A percentile compares a stretch with the other conserved stretches of the same genome.
Conservation (phyloP, 2,797 vertebrate genomes). For the Typhlichthys subterraneus region DNA sequence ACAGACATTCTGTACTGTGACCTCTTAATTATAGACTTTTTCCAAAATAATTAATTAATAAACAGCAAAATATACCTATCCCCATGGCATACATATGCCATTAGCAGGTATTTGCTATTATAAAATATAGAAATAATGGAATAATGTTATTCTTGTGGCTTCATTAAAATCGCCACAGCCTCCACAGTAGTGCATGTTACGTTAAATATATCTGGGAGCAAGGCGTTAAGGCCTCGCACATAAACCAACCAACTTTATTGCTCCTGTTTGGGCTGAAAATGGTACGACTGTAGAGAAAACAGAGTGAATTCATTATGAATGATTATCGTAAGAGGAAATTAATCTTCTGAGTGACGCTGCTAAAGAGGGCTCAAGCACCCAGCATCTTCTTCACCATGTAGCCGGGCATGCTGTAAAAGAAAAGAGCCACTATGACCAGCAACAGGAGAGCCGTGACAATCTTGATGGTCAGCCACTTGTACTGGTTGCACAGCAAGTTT, state of each 20-base stretch:
- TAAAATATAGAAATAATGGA: neutral
- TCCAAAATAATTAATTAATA: too few species aligned
- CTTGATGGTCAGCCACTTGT: slow-evolving; percentile 94
- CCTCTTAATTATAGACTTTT: too few species aligned
- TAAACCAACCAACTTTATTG: neutral
- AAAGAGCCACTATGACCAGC: slow-evolving; percentile 85
- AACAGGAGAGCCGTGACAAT: slow-evolving; percentile 84
- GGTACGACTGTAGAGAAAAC: neutral
- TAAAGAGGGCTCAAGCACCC: slow-evolving; percentile 79
- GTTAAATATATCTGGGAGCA: neutral
- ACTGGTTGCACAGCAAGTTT: slow-evolving; percentile 89
- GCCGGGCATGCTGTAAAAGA: slow-evolving; percentile 91
- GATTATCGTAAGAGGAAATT: neutral
- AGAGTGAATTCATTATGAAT: neutral
- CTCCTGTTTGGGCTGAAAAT: slow-evolving; percentile 8
- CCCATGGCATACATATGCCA: too few species aligned
- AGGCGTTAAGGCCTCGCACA: neutral
- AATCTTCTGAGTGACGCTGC: slow-evolving; percentile 37
- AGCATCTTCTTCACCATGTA: slow-evolving; percentile 95
- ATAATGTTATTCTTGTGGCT: neutral
- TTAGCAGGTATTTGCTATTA: neutral
- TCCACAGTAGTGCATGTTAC: neutral
- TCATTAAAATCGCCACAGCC: neutral
- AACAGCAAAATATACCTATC: too few species aligned
- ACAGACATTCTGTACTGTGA: too few species aligned